Conservation (phyloP, 2,797 vertebrate genomes). For the Gymnocypris eckloni region DNA sequence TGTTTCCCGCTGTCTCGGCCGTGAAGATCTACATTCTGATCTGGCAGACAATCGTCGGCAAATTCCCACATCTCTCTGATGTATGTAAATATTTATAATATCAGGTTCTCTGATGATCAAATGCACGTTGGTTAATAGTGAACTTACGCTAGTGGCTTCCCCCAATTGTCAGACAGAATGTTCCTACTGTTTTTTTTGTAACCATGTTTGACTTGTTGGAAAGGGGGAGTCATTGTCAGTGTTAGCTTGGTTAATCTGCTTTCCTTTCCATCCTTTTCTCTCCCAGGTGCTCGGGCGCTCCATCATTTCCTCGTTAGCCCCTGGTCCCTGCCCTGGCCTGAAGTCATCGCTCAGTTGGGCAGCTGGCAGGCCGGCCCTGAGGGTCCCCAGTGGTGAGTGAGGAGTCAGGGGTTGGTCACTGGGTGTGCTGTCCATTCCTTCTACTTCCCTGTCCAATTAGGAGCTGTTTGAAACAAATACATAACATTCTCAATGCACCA, state of each 20-base stretch:
- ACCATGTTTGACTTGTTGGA: slow-evolving; percentile 21
- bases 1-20: slow-evolving; percentile 43
- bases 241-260: slow-evolving; percentile 55
- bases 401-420: slow-evolving; percentile 80
- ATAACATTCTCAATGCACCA: slow-evolving; percentile 13
- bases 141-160: slow-evolving; percentile 62
- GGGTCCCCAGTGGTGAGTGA: slow-evolving; percentile 77
- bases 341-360: slow-evolving; percentile 75
- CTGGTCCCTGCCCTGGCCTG: slow-evolving; percentile 69
- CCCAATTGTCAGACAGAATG: slow-evolving; percentile 44
- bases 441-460: slow-evolving; percentile 77
- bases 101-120: slow-evolving; percentile 80
- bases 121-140: slow-evolving; percentile 70
- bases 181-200: slow-evolving; percentile 29
- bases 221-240: neutral
- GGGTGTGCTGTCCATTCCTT: slow-evolving; percentile 66
- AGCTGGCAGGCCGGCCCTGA: slow-evolving; percentile 73
- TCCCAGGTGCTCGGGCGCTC: slow-evolving; percentile 52
- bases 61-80: slow-evolving; percentile 73
- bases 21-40: slow-evolving; percentile 75
- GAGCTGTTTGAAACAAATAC: slow-evolving; percentile 68
- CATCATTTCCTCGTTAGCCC: slow-evolving; percentile 72
- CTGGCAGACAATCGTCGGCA: slow-evolving; percentile 73
- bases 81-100: slow-evolving; percentile 81
- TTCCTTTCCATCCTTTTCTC: slow-evolving; percentile 35